Conservation (phyloP, 2,888 invertebrate species). For the Thera britannica region DNA sequence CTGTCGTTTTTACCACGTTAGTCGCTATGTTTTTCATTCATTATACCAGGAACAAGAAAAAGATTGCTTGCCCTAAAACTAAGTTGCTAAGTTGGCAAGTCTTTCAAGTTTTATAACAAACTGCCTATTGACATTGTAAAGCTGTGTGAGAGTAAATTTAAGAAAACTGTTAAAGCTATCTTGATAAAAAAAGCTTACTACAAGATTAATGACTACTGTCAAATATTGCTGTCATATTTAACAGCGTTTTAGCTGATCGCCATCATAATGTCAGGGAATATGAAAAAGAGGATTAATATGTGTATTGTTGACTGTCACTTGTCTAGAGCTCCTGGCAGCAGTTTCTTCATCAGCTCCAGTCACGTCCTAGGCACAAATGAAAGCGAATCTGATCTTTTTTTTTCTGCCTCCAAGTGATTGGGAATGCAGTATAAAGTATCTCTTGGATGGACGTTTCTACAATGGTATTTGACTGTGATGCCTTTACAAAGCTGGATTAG, state of each 20-base stretch:
- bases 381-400: constrained; percentile 74
- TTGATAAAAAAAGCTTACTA: too few relatives aligned
- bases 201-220: too few relatives aligned
- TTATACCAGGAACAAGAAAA: too few relatives aligned
- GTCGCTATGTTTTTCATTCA: not conserved
- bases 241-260: too few relatives aligned
- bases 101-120: too few relatives aligned
- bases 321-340: constrained; percentile 50
- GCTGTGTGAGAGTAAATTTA: too few relatives aligned
- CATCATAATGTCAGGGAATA: too few relatives aligned
- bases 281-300: not conserved
- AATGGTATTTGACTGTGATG: constrained; percentile 64
- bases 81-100: too few relatives aligned
- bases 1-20: not conserved
- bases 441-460: constrained; percentile 57
- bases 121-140: too few relatives aligned
- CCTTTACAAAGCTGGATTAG: constrained; percentile 64
- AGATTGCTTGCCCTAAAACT: too few relatives aligned
- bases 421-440: constrained; percentile 63
- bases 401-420: constrained; percentile 67
- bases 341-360: constrained; percentile 68
- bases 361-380: constrained; percentile 71
- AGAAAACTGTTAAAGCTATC: too few relatives aligned
- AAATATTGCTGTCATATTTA: too few relatives aligned
- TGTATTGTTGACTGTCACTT: constrained; percentile 8